A percentile compares a stretch with the other conserved stretches of the same genome.
Conservation (phyloP, 2,113 vertebrate genomes). For the Corythoichthys intestinalis region DNA sequence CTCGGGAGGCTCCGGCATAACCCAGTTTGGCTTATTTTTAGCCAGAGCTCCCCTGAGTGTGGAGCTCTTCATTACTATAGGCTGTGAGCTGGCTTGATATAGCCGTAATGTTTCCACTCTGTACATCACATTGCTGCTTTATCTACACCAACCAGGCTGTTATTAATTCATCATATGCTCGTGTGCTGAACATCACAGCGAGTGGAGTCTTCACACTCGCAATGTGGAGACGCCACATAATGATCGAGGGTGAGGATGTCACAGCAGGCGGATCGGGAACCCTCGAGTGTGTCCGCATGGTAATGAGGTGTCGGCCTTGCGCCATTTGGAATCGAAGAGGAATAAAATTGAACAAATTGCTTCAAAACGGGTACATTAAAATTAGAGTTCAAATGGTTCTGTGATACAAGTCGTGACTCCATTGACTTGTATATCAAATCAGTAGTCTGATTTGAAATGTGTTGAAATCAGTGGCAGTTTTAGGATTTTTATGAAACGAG, state of each 20-base stretch:
- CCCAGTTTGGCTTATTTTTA: constrained; percentile 65
- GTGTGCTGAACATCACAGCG: constrained; percentile 22
- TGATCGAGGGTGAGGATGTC: constrained; percentile 16
- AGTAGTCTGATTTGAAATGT: not conserved
- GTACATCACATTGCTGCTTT: constrained; percentile 23
- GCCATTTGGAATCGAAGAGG: not conserved
- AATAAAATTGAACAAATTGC: not conserved
- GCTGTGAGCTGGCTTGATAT: constrained; percentile 36
- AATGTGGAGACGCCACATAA: constrained; percentile 10
- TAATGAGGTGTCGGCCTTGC: not conserved
- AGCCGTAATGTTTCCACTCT: constrained; percentile 27
- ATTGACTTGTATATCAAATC: not conserved
- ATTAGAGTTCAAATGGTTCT: not conserved
- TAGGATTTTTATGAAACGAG: no score
- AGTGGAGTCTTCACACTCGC: constrained; percentile 12
- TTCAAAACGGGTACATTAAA: not conserved
- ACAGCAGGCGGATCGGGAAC: not conserved
- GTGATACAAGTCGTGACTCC: not conserved
- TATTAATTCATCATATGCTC: constrained; percentile 48
- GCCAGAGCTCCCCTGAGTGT: constrained; percentile 50
- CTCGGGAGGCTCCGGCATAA: constrained; percentile 35
- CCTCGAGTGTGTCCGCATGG: not conserved
- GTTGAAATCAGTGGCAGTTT: not conserved
- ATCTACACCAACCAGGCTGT: constrained; percentile 26
- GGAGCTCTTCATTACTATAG: constrained; percentile 42